These are phyloP conservation scores for Saccopteryx bilineata DNA, from an alignment of 2,113 vertebrate genomes.

Conservation along the genomic window DNA sequence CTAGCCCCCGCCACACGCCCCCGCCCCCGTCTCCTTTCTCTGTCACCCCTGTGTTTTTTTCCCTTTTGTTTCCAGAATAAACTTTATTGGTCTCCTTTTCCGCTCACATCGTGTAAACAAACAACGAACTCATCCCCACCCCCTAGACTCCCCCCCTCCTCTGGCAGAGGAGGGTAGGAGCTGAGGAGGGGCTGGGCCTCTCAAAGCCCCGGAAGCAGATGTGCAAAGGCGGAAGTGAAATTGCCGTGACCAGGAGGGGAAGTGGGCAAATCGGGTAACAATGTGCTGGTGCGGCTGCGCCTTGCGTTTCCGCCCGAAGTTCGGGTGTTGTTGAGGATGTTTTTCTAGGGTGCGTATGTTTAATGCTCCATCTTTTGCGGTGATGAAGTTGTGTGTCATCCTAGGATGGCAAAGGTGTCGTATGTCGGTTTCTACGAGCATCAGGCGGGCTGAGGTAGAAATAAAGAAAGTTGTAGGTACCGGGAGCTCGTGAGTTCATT, in stretches of 20 bases:
- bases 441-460: not conserved
- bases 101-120: slow-evolving; percentile 86
- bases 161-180: slow-evolving; percentile 62
- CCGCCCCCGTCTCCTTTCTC: slow-evolving; percentile 80
- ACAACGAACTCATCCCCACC: slow-evolving; percentile 83
- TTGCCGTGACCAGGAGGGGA: not conserved
- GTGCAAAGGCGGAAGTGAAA: slow-evolving; percentile 68
- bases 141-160: slow-evolving; percentile 77
- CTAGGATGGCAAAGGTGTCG: not conserved
- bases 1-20: slow-evolving; percentile 71
- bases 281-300: slow-evolving; percentile 65
- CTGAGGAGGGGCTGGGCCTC: slow-evolving; percentile 64
- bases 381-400: slow-evolving; percentile 3
- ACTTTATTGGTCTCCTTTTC: slow-evolving; percentile 86
- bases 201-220: slow-evolving; percentile 76
- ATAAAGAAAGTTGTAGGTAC: not conserved
- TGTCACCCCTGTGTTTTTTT: slow-evolving; percentile 70
- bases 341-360: not conserved
- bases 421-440: not conserved
- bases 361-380: not conserved
- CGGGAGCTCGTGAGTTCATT: not conserved
- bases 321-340: accelerated
- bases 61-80: slow-evolving; percentile 85
- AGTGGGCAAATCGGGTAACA: not conserved
- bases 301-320: slow-evolving; percentile 44